Evolutionary conservation across 2,888 invertebrate genomes (phyloP).

Genomic region (Pristionchus arcanus): DNA sequence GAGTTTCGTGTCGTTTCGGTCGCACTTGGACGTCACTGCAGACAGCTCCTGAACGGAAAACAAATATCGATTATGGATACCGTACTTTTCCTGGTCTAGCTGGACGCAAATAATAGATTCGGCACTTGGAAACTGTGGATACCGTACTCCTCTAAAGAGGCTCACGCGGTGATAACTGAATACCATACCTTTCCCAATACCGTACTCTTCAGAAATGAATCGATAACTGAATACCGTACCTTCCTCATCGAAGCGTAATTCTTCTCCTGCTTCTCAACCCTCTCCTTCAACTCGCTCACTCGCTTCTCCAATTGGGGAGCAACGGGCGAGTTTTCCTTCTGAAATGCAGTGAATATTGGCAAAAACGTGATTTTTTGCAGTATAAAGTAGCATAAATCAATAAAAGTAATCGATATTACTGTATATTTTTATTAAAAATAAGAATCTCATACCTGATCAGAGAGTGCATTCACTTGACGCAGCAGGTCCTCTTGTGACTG

Average conservation of each 20-base stretch:
- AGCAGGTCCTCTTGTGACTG: neutral
- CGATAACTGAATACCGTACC: constrained; percentile 16
- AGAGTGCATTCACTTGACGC: neutral
- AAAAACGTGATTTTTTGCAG: too few relatives aligned
- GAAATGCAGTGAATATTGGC: neutral
- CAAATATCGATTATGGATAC: neutral
- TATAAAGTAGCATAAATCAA: too few relatives aligned
- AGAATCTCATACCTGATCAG: neutral
- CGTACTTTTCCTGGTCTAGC: too few relatives aligned
- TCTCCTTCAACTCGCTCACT: constrained; percentile 7
- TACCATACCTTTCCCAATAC: too few relatives aligned
- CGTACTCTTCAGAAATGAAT: too few relatives aligned
- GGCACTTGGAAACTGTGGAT: too few relatives aligned
- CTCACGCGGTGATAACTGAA: too few relatives aligned
- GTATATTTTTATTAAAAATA: too few relatives aligned
- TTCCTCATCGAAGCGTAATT: constrained; percentile 1
- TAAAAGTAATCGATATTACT: too few relatives aligned
- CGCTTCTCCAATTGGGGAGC: constrained; percentile 12
- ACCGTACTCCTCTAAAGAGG: too few relatives aligned
- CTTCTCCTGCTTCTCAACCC: constrained; percentile 13
- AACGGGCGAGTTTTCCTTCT: neutral
- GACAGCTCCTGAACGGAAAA: neutral
- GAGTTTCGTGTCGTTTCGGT: constrained; percentile 1
- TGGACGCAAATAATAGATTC: too few relatives aligned
- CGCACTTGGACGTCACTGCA: neutral